These are phyloP conservation scores for Pseudorectes ferrugineus DNA, from an alignment of 2,113 vertebrate species.

Conservation along the genomic window DNA sequence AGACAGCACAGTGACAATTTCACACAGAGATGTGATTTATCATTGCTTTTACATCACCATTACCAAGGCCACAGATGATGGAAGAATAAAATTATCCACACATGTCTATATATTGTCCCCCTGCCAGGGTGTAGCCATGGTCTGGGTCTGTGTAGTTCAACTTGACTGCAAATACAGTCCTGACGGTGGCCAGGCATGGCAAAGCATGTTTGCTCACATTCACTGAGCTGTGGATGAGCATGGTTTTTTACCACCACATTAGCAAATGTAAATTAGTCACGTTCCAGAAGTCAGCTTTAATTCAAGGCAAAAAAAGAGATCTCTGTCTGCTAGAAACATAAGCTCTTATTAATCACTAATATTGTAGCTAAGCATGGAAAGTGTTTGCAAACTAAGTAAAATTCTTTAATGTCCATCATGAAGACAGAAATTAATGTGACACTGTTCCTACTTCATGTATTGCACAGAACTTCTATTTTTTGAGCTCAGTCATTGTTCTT, in stretches of 20 bases:
- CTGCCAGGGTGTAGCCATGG: background rate
- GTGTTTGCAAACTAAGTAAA: background rate
- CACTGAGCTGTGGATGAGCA: background rate
- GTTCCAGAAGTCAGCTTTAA: background rate
- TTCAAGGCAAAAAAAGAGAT: background rate
- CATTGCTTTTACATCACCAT: background rate
- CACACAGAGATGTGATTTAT: slow-evolving; percentile 11
- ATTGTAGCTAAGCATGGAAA: background rate
- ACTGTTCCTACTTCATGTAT: background rate
- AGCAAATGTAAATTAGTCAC: background rate
- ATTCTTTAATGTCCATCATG: background rate
- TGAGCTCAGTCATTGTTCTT: background rate
- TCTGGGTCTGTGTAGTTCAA: background rate
- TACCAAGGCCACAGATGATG: background rate
- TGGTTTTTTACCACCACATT: background rate
- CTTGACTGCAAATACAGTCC: background rate
- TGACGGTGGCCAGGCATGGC: background rate
- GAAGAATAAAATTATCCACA: background rate
- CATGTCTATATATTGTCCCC: background rate
- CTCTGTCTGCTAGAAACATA: background rate
- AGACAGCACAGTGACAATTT: background rate
- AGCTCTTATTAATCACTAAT: background rate
- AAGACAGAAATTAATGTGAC: background rate
- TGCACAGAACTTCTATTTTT: background rate
- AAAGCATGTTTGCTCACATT: background rate